Percentiles rank a stretch among this genome's conserved stretches.
These are phyloP conservation scores for Coccyzus lansbergi DNA, from an alignment of 2,797 vertebrate genomes.

Conservation along the genomic window DNA sequence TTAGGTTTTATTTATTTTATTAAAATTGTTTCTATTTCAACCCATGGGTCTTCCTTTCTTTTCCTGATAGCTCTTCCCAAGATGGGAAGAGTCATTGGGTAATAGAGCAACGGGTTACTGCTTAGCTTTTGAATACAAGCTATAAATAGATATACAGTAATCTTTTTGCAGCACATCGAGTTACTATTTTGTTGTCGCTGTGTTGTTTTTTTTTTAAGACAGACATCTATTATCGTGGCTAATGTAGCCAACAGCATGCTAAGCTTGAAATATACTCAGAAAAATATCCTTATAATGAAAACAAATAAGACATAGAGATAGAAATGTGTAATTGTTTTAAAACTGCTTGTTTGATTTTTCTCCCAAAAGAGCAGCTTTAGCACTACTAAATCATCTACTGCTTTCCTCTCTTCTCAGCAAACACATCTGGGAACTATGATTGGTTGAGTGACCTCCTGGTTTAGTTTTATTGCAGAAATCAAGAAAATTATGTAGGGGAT, in stretches of 20 bases:
- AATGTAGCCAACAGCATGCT: not conserved
- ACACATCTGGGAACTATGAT: not conserved
- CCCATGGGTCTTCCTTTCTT: too few species aligned
- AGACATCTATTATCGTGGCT: not conserved
- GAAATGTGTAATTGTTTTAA: not conserved
- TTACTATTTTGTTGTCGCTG: not conserved
- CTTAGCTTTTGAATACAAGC: too few species aligned
- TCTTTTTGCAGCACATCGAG: not conserved
- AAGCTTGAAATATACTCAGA: not conserved
- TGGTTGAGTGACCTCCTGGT: not conserved
- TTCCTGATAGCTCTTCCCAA: too few species aligned
- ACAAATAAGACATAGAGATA: not conserved
- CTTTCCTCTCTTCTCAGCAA: not conserved
- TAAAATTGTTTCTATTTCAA: too few species aligned
- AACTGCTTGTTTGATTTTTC: not conserved
- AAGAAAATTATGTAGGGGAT: not conserved
- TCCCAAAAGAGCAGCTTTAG: not conserved
- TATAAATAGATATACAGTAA: not conserved
- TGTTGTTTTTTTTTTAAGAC: not conserved
- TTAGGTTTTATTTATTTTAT: too few species aligned
- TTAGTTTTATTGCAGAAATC: not conserved
- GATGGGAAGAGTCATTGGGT: too few species aligned
- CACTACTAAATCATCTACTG: not conserved
- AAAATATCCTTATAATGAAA: not conserved
- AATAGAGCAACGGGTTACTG: too few species aligned